A percentile compares a stretch with the other conserved stretches of the same genome.
Evolutionary conservation across 2,113 vertebrate species (phyloP).

Genomic region (Rhinopomastus cyanomelas): DNA sequence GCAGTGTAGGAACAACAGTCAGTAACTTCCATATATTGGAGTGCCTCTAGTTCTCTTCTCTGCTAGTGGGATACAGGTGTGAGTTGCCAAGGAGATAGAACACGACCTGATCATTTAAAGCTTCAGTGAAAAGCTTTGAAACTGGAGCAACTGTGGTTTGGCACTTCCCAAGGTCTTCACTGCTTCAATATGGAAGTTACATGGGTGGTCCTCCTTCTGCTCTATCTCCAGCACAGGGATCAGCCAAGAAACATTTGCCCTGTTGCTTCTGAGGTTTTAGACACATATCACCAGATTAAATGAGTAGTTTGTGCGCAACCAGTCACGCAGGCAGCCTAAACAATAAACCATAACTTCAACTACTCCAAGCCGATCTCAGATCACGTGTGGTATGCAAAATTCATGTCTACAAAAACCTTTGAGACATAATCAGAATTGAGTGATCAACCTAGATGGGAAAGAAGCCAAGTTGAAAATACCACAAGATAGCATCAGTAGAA

Average conservation of each 20-base stretch:
- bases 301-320: background rate
- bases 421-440: background rate
- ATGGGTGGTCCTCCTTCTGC: background rate
- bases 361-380: background rate
- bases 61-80: background rate
- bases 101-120: background rate
- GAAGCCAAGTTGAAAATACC: constrained; percentile 4
- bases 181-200: background rate
- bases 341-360: background rate
- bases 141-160: background rate
- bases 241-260: background rate
- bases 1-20: background rate
- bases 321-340: constrained; percentile 25
- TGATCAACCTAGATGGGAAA: background rate
- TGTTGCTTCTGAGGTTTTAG: background rate
- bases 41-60: background rate
- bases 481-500: background rate
- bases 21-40: background rate
- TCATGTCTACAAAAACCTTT: background rate
- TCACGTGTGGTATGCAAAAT: background rate
- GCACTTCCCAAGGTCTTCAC: background rate
- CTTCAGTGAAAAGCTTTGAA: background rate
- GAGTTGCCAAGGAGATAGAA: background rate
- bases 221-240: background rate
- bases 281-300: background rate